Evolutionary conservation across 2,888 invertebrate genomes (phyloP), one percentile per base, ranked within the genome.

Genomic region (Hartigia nigra): DNA sequence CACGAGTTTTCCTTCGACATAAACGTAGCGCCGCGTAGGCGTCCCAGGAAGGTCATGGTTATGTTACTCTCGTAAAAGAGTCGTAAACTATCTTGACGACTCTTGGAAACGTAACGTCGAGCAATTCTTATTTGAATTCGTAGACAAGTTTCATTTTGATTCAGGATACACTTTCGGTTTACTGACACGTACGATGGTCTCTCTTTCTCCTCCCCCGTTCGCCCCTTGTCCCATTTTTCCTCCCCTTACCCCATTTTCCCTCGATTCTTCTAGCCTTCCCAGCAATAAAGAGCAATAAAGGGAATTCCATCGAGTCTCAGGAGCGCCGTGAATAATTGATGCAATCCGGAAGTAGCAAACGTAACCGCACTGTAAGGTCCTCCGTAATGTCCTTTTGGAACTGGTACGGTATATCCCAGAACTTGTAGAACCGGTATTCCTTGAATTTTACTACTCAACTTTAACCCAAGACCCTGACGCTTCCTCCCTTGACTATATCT

Each of bases 341-440:
- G 84, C 83, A 84, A 83, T 82, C 77, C 81, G 76, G 79, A 80
- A 85, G 84, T 85, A 84, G 84, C 84, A 83, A 82, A 84, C 83
- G 79, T 81, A 78, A 75, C 80, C 75, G 78, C 76, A 70, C 23
- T 9, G 80, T 69, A 76, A 82, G 81, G 77, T 79, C 72, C 75
- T 75, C 75, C 70, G 74, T 76, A 55, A 55, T 39, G 69, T 78
- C 75, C 70, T 55, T 75, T 69, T 55, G 55, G 55, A 55, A 55
- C 34, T 34, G 34, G 34, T 34, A 34, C 34, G 4, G 34, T 34
- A 34, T 34, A 34, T 4, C 34, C 34, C 34, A 34, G 34, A 4
- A 34, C 9, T 55, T 9, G 55, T 9, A 55, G 23, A 55, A 55
- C 55, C 9, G 9, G 55, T 23, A 9, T 55, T 55, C 55, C 55